Percentiles rank a stretch among this genome's conserved stretches.
Evolutionary conservation across 2,113 vertebrate genomes (phyloP).

Genomic region (Spheniscus mendiculus): DNA sequence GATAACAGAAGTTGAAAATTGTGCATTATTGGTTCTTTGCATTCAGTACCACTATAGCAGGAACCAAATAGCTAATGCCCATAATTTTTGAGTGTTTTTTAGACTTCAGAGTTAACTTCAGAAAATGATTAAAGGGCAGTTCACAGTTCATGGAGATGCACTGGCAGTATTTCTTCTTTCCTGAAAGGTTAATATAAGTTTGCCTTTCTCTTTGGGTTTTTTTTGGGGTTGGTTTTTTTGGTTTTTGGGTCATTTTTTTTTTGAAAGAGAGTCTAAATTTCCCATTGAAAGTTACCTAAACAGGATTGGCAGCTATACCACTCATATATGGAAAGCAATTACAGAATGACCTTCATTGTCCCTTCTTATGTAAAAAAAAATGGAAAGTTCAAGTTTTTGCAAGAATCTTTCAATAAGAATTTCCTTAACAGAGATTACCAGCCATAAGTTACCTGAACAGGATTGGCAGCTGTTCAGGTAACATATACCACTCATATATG

Average conservation of each 20-base stretch:
- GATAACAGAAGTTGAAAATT: neutral
- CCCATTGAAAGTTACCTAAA: neutral
- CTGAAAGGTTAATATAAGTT: neutral
- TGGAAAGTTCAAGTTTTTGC: neutral
- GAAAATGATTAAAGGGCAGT: neutral
- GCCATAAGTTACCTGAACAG: too few species aligned
- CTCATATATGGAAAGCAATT: neutral
- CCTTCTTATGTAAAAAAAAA: neutral
- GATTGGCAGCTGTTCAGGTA: neutral
- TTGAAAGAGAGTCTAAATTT: neutral
- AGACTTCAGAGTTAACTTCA: neutral
- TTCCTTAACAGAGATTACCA: neutral
- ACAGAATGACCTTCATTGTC: neutral
- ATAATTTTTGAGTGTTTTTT: neutral
- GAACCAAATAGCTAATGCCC: neutral
- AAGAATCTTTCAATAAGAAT: neutral
- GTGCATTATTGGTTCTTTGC: neutral
- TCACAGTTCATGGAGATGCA: neutral
- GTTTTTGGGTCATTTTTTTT: neutral
- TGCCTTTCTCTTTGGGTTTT: neutral
- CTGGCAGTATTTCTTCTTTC: neutral
- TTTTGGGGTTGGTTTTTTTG: fast-evolving
- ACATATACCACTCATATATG: neutral
- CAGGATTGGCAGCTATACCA: neutral
- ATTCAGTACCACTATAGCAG: neutral